Base-by-base conservation (phyloP, 2,888 invertebrate species). In the Microplitis deprimator region DNA sequence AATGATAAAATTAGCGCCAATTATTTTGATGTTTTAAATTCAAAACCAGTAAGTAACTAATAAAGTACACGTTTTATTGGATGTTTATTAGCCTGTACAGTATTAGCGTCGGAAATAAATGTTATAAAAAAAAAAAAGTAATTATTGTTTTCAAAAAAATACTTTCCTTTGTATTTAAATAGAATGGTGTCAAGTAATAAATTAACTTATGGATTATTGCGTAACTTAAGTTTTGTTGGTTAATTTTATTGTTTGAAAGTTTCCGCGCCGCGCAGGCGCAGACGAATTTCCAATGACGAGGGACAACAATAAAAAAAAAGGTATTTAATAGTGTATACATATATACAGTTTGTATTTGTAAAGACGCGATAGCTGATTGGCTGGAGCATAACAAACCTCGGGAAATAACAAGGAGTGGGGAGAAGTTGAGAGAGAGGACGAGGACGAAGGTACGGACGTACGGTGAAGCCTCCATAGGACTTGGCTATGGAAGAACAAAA, bases 61-160 rank as follows among this genome's bases (percentile, higher is more conserved):
- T n/a, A 59, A 13, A 59, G 10, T 59, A 59, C 10, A 59, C 10
- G 59, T 59, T 10, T 59, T 38, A 40, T 29, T 60, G 86, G 84
- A 82, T 85, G 82, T 78, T 82, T 85, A 84, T 80, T 83, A 86
- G 83, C 88, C 85, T 88, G 87, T 88, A 88, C 88, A 88, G 87
- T 87, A 87, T 88, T 87, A 88, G 84, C 85, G 85, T 87, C 85
- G 83, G 80, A 83, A 85, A 87, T 85, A 86, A 85, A 85, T 85
- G 84, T 85, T 83, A 82, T 39, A 78, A 77, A 79, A 80, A 79
- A 74, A 75, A 62, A 75, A 20, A 61, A 38, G 64, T 4, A 20
- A 59, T 17, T 16, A 39, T 60, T 59, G 59, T 59, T 59, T 59
- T 59, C 0, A 29, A 29, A 29, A 4, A 29, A 29, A 29, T 29